Conservation (phyloP, 2,797 vertebrate genomes). For the Podarcis lilfordi region DNA sequence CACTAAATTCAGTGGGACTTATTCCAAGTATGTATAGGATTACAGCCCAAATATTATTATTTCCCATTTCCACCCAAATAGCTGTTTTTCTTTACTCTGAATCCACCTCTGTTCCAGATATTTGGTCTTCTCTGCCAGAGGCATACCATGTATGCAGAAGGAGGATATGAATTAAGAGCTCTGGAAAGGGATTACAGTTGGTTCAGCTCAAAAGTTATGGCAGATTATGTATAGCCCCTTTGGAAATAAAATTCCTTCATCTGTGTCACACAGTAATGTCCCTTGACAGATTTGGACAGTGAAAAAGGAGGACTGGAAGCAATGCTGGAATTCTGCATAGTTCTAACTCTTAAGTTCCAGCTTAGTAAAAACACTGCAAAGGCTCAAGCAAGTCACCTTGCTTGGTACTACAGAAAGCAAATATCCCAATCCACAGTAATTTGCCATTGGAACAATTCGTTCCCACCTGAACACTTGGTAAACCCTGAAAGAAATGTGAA, state of each 20-base stretch:
- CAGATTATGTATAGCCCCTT: neutral
- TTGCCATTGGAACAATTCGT: neutral
- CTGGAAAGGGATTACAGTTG: neutral
- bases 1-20: neutral
- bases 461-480: neutral
- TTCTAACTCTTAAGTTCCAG: neutral
- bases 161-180: neutral
- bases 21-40: neutral
- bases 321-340: neutral
- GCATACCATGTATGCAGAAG: neutral
- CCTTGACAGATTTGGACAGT: neutral
- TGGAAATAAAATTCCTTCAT: neutral
- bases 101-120: neutral
- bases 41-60: conserved; percentile 3
- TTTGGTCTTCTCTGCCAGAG: neutral
- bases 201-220: neutral
- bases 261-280: neutral
- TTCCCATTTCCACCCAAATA: neutral
- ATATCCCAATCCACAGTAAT: neutral
- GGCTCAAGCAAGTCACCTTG: neutral
- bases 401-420: neutral
- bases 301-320: neutral
- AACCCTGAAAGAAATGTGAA: neutral
- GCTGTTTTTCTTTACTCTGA: neutral
- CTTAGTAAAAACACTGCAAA: neutral